Evolutionary conservation across 1,140 invertebrate species (phyloP), one percentile per base, ranked within the genome.

Genomic region (Centruroides sculpturatus): DNA sequence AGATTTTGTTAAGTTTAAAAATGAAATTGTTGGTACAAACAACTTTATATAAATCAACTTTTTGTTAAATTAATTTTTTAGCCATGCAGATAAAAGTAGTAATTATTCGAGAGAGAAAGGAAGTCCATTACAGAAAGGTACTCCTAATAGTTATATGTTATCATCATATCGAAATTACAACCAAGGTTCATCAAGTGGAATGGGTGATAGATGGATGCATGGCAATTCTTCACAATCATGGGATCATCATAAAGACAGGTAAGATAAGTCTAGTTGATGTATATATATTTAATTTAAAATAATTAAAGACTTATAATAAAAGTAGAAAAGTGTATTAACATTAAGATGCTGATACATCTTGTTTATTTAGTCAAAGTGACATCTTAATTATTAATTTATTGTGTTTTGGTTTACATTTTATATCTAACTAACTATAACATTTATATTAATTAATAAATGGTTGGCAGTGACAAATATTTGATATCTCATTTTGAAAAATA

Each of bases 231-330:
- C 51, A 46, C 57, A 62, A 52, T 47, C 57, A 36, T 10, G 34
- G 34, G 58, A 57, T n/a, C 56, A 57, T 6, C 13, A 54, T 41
- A 63, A 63, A 63, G 62, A 63, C 50, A 63, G 62, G 62, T 53
- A 59, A 57, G 55, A 49, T 1, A 46, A 23, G 36, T 35, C 12
- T 51, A 9, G 47, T 48, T 8, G 48, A 10, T 49, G n/a, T n/a
- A 49, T 49, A n/a, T 49, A 9, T 10, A 10, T n/a, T 9, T 49
- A 49, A 49, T n/a, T 9, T 49, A 49, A 10, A 10, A 49, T 49
- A 49, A 49, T 10, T 57, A 13, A 6, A 34, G 10, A 23, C 23
- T 23, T 23, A 23, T 23, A 23, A 23, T 23, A 23, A 23, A 23
- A 23, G 23, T 23, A 23, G 23, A 23, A 23, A 23, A 23, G 23